Percentiles rank a stretch among this genome's conserved stretches.
phyloP scores from a whole-genome alignment of 2,113 vertebrate genomes.

The Opisthocomus hoazin region DNA sequence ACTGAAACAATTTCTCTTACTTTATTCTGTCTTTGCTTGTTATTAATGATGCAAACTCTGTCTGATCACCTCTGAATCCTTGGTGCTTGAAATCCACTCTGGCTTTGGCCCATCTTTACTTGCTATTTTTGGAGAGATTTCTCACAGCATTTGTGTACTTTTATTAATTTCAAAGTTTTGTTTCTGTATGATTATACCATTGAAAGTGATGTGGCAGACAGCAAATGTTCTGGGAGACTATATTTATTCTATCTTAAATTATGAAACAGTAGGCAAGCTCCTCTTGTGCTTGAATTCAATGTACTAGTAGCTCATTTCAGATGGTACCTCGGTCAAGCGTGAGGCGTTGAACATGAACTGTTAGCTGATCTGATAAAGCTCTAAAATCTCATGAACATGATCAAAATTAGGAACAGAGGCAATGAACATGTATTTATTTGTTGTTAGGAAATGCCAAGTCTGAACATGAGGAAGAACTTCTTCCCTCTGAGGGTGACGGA shows the following conservation, averaged over 20 bases:
- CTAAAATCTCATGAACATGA: background rate
- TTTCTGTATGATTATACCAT: accelerated
- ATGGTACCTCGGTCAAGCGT: background rate
- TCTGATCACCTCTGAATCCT: background rate
- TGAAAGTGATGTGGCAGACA: background rate
- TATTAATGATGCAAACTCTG: background rate
- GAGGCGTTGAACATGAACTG: background rate
- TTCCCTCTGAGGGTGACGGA: too few relatives aligned
- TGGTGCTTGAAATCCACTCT: background rate
- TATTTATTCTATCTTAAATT: background rate
- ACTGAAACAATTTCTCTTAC: background rate
- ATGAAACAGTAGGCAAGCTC: background rate
- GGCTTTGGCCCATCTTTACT: background rate
- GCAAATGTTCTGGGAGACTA: background rate
- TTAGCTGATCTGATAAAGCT: background rate
- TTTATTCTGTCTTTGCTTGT: background rate
- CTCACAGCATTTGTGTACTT: background rate
- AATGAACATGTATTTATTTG: background rate
- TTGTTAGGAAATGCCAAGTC: background rate
- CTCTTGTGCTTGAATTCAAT: background rate
- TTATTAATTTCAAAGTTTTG: background rate
- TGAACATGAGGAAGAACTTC: too few relatives aligned
- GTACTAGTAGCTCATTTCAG: accelerated
- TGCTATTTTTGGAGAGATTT: background rate
- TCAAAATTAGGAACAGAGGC: background rate